Evolutionary conservation across 2,113 vertebrate genomes (phyloP).

Genomic region (Nematolebias whitei): DNA sequence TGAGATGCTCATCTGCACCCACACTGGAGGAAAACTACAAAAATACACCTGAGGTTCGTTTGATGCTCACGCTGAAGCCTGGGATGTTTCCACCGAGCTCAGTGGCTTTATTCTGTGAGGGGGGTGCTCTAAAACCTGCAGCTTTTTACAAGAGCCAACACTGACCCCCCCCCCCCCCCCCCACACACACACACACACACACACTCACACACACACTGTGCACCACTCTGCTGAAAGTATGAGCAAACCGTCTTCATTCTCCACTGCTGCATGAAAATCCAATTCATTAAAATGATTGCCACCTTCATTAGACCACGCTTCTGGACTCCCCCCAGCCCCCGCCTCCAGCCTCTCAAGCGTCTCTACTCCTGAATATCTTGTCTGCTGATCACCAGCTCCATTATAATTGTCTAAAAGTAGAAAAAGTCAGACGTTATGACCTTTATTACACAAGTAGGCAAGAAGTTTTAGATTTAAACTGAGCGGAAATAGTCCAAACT

Average conservation of each 20-base stretch:
- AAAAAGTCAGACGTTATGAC: too few relatives aligned
- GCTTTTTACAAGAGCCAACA: neutral
- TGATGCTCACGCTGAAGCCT: neutral
- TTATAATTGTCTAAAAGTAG: too few relatives aligned
- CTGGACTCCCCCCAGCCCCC: neutral
- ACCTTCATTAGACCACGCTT: neutral
- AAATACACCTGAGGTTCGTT: neutral
- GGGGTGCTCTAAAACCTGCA: neutral
- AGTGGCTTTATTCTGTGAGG: too few relatives aligned
- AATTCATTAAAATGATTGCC: slow-evolving; percentile 21
- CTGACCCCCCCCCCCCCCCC: neutral
- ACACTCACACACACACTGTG: too few relatives aligned
- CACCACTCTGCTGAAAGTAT: neutral
- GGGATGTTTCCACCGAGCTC: neutral
- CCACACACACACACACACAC: neutral
- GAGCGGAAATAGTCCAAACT: too few relatives aligned
- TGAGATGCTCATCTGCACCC: too few relatives aligned
- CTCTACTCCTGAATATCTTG: neutral
- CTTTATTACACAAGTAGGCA: too few relatives aligned
- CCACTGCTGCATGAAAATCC: slow-evolving; percentile 15
- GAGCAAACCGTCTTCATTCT: neutral
- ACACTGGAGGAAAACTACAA: neutral
- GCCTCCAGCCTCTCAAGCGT: neutral
- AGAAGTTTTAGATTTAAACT: too few relatives aligned
- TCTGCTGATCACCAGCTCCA: neutral